A percentile compares a stretch with the other conserved stretches of the same genome.
These are phyloP conservation scores for Sycophila sp. DNA, from an alignment of 1,140 invertebrate genomes.

Conservation along the genomic window DNA sequence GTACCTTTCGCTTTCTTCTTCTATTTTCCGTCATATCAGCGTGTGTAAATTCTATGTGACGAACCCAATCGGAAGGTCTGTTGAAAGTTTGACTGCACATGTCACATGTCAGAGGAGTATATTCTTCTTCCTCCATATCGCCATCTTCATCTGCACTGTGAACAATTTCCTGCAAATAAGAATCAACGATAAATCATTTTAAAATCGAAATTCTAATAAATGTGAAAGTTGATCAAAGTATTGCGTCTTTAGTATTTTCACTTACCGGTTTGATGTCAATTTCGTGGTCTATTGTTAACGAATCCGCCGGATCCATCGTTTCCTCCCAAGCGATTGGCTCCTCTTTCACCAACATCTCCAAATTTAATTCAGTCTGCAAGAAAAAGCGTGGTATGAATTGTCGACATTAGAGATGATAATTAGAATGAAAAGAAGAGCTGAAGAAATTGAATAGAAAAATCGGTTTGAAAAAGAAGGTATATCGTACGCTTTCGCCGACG, in stretches of 20 bases:
- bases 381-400: no score
- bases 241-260: no score
- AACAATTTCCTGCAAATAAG: constrained; percentile 61
- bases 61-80: constrained; percentile 81
- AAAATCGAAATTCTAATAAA: not conserved
- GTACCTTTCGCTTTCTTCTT: constrained; percentile 68
- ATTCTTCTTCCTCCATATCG: constrained; percentile 67
- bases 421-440: no score
- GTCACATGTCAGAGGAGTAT: constrained; percentile 82
- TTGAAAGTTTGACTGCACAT: constrained; percentile 85
- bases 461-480: not conserved
- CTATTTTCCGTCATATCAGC: constrained; percentile 72
- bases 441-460: no score
- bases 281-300: constrained; percentile 64
- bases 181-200: no score
- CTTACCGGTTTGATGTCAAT: constrained; percentile 68
- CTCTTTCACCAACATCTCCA: constrained; percentile 72
- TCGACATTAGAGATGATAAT: no score
- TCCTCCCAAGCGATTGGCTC: constrained; percentile 78
- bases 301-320: constrained; percentile 64
- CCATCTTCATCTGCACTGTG: constrained; percentile 64
- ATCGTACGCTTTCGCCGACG: constrained; percentile 57
- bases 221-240: no score
- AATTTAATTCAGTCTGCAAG: constrained; percentile 59
- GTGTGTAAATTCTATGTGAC: constrained; percentile 79